These are phyloP conservation scores for Lagorchestes hirsutus DNA, from an alignment of 2,797 vertebrate genomes.

Conservation along the genomic window DNA sequence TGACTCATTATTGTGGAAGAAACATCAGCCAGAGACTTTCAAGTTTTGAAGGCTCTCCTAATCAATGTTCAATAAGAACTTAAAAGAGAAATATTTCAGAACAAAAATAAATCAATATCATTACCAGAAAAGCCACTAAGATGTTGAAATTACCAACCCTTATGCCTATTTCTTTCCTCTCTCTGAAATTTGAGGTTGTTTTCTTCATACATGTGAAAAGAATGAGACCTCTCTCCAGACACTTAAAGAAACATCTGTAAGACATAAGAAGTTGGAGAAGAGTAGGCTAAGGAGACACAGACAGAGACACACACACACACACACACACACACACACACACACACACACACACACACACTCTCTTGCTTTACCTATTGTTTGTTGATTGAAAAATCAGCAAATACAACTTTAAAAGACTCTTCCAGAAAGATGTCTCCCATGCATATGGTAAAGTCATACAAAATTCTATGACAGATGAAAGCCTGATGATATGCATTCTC, in stretches of 20 bases:
- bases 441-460: no score
- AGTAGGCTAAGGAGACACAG: neutral
- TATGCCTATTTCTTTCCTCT: no score
- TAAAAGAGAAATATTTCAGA: neutral
- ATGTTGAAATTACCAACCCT: neutral
- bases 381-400: neutral
- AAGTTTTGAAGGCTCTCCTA: neutral
- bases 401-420: neutral
- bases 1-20: neutral
- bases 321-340: accelerated
- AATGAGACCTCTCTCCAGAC: neutral
- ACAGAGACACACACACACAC: no score
- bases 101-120: neutral
- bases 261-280: neutral
- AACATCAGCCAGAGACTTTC: neutral
- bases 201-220: neutral
- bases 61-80: neutral
- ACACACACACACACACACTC: neutral
- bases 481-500: no score
- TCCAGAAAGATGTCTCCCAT: neutral
- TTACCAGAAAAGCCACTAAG: neutral
- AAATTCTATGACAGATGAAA: no score
- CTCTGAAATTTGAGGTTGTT: no score
- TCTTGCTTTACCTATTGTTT: neutral
- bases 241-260: neutral